These are phyloP conservation scores for Aldabrachelys gigantea DNA, from an alignment of 2,113 vertebrate species.

Conservation along the genomic window DNA sequence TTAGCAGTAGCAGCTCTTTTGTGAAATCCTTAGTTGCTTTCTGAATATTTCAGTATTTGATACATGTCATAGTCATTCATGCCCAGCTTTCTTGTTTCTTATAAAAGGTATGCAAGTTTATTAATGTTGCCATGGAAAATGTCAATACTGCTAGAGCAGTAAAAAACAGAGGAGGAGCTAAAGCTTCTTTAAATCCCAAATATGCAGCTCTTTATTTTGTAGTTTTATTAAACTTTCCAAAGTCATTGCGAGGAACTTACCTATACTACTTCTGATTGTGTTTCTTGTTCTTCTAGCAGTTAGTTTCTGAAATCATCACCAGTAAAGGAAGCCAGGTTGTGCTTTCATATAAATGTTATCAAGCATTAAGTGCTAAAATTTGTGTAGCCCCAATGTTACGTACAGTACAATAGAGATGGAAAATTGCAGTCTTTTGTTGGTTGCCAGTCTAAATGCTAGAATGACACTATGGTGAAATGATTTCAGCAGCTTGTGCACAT, in stretches of 20 bases:
- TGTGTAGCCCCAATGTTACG: background rate
- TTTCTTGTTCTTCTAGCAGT: background rate
- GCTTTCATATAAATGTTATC: background rate
- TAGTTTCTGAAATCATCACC: background rate
- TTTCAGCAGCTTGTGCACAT: background rate
- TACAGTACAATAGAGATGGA: background rate
- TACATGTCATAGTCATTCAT: background rate
- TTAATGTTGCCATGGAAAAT: background rate
- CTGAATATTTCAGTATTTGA: background rate
- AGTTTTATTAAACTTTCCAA: background rate
- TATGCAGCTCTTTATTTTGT: background rate
- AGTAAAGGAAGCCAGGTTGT: background rate
- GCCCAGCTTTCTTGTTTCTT: background rate
- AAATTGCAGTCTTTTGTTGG: background rate
- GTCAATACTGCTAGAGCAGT: background rate
- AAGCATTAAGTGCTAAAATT: background rate
- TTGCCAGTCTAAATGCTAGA: background rate
- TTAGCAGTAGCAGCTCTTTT: background rate
- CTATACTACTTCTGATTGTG: background rate
- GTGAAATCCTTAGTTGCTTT: background rate
- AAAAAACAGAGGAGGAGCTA: background rate
- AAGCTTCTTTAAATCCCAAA: background rate
- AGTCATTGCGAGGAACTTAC: background rate
- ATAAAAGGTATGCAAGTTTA: background rate
- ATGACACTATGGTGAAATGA: background rate